Base-by-base conservation (phyloP, 2,888 invertebrate genomes). In the Crossocerus cetratus region DNA sequence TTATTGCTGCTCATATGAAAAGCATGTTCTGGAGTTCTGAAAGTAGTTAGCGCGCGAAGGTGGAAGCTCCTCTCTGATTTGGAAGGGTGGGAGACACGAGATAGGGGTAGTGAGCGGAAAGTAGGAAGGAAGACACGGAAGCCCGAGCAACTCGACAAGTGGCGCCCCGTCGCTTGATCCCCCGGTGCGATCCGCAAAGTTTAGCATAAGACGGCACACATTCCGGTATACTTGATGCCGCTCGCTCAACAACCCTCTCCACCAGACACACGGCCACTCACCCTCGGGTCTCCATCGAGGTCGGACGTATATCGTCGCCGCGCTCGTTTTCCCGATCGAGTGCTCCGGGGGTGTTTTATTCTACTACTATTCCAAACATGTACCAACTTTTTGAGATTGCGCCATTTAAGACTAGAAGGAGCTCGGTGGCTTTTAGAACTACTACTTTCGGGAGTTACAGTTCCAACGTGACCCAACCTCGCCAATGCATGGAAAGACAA, bases 131-230 rank as follows among this genome's bases (percentile, higher is more conserved):
- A 54, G 53, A 63, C 32, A 43, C 60, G 62, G 71, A 75, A 60
- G 69, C 73, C 84, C 59, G 66, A 56, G 61, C 21, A 69, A 68
- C 71, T 86, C 84, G 87, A 83, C 86, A 87, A 88, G 88, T 89
- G 88, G 88, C 88, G 88, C 87, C 88, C 75, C 88, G 80, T 65
- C 72, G 75, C 54, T 78, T 77, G 80, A 80, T 76, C 86, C 87
- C 70, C 43, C 55, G 55, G 68, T 71, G 67, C 74, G 65, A 75
- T 60, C 70, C 80, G 71, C 82, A 79, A 87, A 87, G 86, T 86
- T 88, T 86, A 85, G 83, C 85, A 86, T 84, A 87, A 86, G 85
- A 84, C 82, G 82, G 75, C 78, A 81, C 78, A 73, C 75, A 70
- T 78, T 64, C 68, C 69, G 32, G 4, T n/a, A 16, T 49, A 16